These are phyloP conservation scores for Epinephelus lanceolatus DNA, from an alignment of 2,113 vertebrate species.

Conservation along the genomic window DNA sequence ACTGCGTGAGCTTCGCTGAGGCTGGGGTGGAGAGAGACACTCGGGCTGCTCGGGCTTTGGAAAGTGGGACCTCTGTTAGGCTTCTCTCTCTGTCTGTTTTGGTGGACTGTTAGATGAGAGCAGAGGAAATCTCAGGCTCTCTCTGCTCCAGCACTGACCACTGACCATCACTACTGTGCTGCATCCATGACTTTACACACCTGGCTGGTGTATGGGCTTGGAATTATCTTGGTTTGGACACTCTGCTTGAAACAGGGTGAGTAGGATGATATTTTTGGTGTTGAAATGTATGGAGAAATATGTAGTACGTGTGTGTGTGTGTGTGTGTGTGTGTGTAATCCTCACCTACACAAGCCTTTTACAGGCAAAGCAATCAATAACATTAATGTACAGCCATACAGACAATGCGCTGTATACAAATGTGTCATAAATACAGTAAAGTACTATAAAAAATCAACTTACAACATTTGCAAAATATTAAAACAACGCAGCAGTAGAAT, in stretches of 20 bases:
- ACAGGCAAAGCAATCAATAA: conserved; percentile 13
- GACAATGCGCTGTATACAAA: background rate
- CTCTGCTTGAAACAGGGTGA: conserved; percentile 81
- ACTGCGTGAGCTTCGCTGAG: conserved; percentile 45
- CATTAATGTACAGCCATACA: background rate
- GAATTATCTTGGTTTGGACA: conserved; percentile 78
- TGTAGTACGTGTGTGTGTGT: background rate
- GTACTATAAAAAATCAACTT: background rate
- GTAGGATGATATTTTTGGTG: conserved; percentile 28
- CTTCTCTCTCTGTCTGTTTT: conserved; percentile 54
- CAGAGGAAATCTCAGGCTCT: conserved; percentile 51
- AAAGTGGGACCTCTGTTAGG: conserved; percentile 62
- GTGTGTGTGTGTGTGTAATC: background rate
- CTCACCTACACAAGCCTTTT: conserved; percentile 23
- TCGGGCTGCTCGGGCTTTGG: conserved; percentile 56
- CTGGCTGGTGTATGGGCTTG: conserved; percentile 81
- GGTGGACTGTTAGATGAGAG: conserved; percentile 66
- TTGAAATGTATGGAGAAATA: background rate
- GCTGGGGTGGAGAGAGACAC: conserved; percentile 61
- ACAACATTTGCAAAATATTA: conserved; percentile 19
- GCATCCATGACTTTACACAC: conserved; percentile 86
- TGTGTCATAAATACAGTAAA: background rate
- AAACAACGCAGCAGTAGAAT: background rate
- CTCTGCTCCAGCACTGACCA: conserved; percentile 52
- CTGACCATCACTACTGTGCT: conserved; percentile 68